Evolutionary conservation across 2,888 invertebrate genomes (phyloP).

Genomic region (Synanthedon formicaeformis): DNA sequence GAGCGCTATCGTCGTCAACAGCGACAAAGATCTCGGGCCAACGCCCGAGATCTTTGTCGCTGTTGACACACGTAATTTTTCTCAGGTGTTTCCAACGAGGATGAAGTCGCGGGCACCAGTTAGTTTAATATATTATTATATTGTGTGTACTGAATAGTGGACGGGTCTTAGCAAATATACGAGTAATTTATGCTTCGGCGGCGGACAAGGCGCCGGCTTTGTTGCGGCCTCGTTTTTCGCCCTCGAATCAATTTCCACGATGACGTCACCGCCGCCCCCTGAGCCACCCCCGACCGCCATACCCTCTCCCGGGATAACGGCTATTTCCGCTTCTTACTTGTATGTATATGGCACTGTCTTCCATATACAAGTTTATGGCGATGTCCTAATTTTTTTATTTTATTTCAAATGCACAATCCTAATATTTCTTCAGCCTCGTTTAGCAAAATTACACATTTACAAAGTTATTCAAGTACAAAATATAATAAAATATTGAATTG

Average conservation of each 20-base stretch:
- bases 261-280: slow-evolving; percentile 46
- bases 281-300: slow-evolving; percentile 17
- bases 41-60: too few relatives aligned
- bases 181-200: slow-evolving; percentile 51
- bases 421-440: too few relatives aligned
- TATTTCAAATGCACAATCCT: not conserved
- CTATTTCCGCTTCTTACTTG: slow-evolving; percentile 42
- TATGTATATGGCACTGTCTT: slow-evolving; percentile 25
- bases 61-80: too few relatives aligned
- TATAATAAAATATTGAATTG: too few relatives aligned
- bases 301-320: slow-evolving; percentile 32
- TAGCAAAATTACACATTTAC: too few relatives aligned
- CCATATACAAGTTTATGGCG: slow-evolving; percentile 10
- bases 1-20: too few relatives aligned
- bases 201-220: slow-evolving; percentile 44
- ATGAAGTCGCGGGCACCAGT: too few relatives aligned
- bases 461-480: too few relatives aligned
- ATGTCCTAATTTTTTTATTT: not conserved
- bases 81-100: too few relatives aligned
- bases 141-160: slow-evolving; percentile 6
- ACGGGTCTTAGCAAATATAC: slow-evolving; percentile 39
- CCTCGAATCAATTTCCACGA: slow-evolving; percentile 60
- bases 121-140: not conserved
- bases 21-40: too few relatives aligned
- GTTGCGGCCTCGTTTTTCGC: slow-evolving; percentile 59